These are phyloP conservation scores for Ephestia elutella DNA, from an alignment of 1,140 invertebrate genomes.

Conservation along the genomic window DNA sequence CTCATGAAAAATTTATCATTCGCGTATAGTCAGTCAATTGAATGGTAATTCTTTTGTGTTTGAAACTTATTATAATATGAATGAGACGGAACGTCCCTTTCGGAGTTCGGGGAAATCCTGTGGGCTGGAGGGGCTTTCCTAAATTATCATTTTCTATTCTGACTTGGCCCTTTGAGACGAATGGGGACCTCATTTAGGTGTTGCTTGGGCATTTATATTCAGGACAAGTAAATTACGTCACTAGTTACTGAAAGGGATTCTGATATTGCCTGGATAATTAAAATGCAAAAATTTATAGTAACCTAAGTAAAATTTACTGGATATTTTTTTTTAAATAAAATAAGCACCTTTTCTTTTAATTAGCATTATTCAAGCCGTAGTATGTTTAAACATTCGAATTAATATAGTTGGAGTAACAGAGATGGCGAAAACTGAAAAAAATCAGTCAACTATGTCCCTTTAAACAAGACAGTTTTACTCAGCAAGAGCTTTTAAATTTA, in stretches of 20 bases:
- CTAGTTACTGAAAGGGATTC: too few relatives aligned
- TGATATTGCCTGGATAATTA: too few relatives aligned
- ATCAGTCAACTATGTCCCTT: not conserved
- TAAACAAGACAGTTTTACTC: too few relatives aligned
- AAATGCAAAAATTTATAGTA: too few relatives aligned
- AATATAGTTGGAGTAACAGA: too few relatives aligned
- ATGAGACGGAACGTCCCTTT: not conserved
- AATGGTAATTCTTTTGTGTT: not conserved
- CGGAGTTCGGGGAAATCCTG: not conserved
- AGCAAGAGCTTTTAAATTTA: too few relatives aligned
- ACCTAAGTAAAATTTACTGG: too few relatives aligned
- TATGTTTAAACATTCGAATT: too few relatives aligned
- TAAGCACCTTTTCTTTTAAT: too few relatives aligned
- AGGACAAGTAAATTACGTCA: not conserved
- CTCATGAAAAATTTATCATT: not conserved
- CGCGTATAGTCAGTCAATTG: not conserved
- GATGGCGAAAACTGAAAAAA: too few relatives aligned
- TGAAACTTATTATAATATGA: not conserved
- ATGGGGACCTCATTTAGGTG: not conserved
- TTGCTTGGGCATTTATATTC: not conserved
- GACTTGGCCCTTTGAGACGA: not conserved
- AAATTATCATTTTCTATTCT: not conserved
- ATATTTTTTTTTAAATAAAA: too few relatives aligned
- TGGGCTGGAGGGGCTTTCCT: not conserved
- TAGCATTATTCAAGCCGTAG: too few relatives aligned